phyloP scores from a whole-genome alignment of 2,888 invertebrate genomes.

The Hydroisotoma schaefferi region DNA sequence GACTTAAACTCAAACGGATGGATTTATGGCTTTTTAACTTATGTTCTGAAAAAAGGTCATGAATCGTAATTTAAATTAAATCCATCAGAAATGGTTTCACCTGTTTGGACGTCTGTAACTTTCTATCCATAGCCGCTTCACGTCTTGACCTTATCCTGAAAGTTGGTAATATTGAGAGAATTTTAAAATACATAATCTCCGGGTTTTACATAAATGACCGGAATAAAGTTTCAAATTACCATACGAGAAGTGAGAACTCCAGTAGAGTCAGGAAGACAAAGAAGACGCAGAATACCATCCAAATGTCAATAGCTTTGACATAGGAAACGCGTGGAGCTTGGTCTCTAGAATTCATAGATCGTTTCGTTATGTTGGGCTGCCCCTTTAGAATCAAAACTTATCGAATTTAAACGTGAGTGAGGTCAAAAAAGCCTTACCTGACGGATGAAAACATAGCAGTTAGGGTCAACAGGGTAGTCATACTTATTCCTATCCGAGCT shows the following conservation, averaged over 20 bases:
- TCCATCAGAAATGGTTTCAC: too few species aligned
- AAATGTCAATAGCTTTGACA: slow-evolving; percentile 39
- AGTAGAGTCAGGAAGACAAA: slow-evolving; percentile 40
- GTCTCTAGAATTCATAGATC: slow-evolving; percentile 22
- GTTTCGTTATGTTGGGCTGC: background rate
- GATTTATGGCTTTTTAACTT: too few species aligned
- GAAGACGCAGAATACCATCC: slow-evolving; percentile 42
- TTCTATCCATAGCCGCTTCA: too few species aligned
- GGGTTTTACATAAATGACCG: too few species aligned
- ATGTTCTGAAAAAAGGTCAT: too few species aligned
- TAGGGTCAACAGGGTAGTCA: slow-evolving; percentile 43
- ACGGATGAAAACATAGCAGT: slow-evolving; percentile 46
- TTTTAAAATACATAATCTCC: too few species aligned
- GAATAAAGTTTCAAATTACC: too few species aligned
- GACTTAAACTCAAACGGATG: too few species aligned
- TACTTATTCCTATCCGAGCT: slow-evolving; percentile 42
- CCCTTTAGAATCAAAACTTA: background rate
- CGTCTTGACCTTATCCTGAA: too few species aligned
- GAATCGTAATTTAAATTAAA: too few species aligned
- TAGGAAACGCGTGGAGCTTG: slow-evolving; percentile 41
- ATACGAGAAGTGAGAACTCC: slow-evolving; percentile 27
- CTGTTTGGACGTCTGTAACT: too few species aligned
- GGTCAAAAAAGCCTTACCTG: slow-evolving; percentile 16
- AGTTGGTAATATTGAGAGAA: too few species aligned
- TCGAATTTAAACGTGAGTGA: background rate